These are phyloP conservation scores for Myotis daubentonii DNA, from an alignment of 2,797 vertebrate species.

Conservation along the genomic window DNA sequence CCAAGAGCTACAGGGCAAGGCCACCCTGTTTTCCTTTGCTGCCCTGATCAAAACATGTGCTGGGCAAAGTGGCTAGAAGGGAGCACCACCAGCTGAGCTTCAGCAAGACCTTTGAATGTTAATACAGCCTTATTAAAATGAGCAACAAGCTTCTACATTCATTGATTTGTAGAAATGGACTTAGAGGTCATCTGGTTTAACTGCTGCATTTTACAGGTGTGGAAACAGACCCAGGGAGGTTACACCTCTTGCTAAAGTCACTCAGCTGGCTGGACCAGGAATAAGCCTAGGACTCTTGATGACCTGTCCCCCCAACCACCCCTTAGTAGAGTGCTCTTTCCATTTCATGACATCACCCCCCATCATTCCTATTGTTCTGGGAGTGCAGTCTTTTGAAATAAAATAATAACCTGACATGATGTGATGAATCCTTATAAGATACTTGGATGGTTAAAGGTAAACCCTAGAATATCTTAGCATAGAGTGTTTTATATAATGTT, in stretches of 20 bases:
- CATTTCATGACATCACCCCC: not conserved
- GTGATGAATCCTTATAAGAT: not conserved
- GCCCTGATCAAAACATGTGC: conserved; percentile 17
- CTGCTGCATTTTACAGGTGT: conserved; percentile 8
- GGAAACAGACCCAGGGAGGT: conserved; percentile 38
- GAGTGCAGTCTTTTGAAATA: conserved; percentile 7
- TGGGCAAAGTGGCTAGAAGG: not conserved
- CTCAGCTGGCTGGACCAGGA: conserved; percentile 36
- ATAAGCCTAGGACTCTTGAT: not conserved
- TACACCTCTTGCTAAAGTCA: conserved; percentile 36
- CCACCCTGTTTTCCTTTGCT: conserved; percentile 46
- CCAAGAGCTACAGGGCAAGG: conserved; percentile 48
- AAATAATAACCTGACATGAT: conserved; percentile 38
- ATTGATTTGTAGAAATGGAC: conserved; percentile 25
- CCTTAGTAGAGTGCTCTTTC: not conserved
- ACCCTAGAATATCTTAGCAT: not conserved
- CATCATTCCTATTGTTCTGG: not conserved
- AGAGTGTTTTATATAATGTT: not conserved
- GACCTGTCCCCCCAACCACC: not conserved
- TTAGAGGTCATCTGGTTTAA: conserved; percentile 49
- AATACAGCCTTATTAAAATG: conserved; percentile 42
- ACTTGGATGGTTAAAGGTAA: not conserved
- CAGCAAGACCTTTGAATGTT: not conserved
- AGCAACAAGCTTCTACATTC: not conserved
- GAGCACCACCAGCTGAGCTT: not conserved